Evolutionary conservation across 2,888 invertebrate genomes (phyloP), one percentile per base, ranked within the genome.

Genomic region (Erebia aethiops): DNA sequence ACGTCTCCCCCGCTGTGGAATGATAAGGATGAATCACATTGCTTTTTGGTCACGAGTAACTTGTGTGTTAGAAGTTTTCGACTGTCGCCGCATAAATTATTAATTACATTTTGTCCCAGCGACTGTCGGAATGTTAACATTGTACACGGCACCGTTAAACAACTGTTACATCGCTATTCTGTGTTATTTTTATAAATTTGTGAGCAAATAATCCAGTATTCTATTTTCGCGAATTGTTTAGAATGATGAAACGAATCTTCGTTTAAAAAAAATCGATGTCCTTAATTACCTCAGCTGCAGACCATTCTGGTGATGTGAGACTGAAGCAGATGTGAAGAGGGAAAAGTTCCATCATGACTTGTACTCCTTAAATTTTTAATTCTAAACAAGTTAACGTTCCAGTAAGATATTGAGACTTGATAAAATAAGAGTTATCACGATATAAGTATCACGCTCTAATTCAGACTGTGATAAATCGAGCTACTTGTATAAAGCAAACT

Each of bases 11-110:
- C 16, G 16, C 16, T 61, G 3, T 26, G 26, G 26, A 26, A 26
- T 26, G 26, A 26, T 26, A 11, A 2, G 13, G 21, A 2, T 2
- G 13, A 46, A 1, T 7, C 21, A 3, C 49, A 8, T 49, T 14
- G 21, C 62, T 62, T 49, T 46, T 62, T 21, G 91, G 90, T 90
- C 88, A 86, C 72, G 74, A 76, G 79, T 80, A 89, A 90, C 88
- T 90, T 89, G 85, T 84, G 83, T 87, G 85, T 87, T 84, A 85
- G 78, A 88, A 87, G 83, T 90, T 90, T 81, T 79, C 79, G 81
- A 81, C 80, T 83, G 77, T 73, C 73, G 82, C 78, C 81, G 83
- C 82, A 87, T 91, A 85, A 88, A 90, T 90, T 90, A 89, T 87
- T 87, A 86, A 88, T 88, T 87, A 85, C 80, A 80, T 84, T 84